Conservation (phyloP, 2,113 vertebrate genomes). For the Rhinolophus ferrumequinum region DNA sequence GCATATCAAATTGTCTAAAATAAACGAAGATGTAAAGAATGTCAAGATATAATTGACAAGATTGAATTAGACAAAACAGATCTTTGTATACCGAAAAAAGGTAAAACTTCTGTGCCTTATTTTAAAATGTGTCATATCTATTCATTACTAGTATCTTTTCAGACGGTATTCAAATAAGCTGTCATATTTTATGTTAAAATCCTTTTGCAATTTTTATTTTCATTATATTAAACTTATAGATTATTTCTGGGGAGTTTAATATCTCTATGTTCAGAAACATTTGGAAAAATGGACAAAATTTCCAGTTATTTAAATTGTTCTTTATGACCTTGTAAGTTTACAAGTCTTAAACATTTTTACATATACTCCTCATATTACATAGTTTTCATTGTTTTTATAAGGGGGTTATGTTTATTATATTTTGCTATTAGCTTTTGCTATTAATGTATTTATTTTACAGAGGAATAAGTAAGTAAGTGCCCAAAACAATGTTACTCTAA, state of each 20-base stretch:
- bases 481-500: neutral
- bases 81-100: neutral
- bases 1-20: neutral
- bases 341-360: neutral
- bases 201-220: neutral
- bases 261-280: neutral
- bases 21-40: neutral
- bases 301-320: neutral
- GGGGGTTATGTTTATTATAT: neutral
- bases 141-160: neutral
- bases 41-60: neutral
- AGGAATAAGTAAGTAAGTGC: neutral
- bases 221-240: neutral
- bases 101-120: neutral
- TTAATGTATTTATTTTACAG: neutral
- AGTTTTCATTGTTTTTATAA: neutral
- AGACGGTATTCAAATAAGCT: neutral
- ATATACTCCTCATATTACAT: neutral
- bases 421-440: neutral
- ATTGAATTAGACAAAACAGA: neutral
- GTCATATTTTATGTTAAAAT: neutral
- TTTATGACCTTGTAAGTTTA: neutral
- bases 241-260: neutral
- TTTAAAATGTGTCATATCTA: neutral
- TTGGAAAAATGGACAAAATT: neutral